Evolutionary conservation across 1,140 invertebrate genomes (phyloP), one percentile per base, ranked within the genome.

Genomic region (Drosophila bocqueti): DNA sequence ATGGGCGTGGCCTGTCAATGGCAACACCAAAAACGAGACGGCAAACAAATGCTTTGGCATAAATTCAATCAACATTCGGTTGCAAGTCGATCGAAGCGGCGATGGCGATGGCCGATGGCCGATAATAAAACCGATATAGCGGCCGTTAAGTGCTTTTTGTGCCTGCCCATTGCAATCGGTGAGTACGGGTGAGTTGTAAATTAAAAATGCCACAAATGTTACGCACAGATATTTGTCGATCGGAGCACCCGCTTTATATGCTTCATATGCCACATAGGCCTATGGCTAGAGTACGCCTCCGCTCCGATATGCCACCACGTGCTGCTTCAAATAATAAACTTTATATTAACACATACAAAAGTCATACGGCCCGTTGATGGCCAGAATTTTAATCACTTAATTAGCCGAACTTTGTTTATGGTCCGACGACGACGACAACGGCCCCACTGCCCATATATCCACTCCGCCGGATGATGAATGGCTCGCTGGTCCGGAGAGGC

Each of bases 321-420:
- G 85, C 85, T 90, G 85, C 85, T 90, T 90, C 85, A 90, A 90
- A 90, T 90, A 90, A 90, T 90, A 90, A 90, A 90, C 81, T 90
- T 90, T 82, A 90, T 90, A 90, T 90, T 90, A 90, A 90, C 85
- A 90, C 85, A 90, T 90, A 90, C 85, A 90, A 90, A 76, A 90
- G 81, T 90, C 85, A 90, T 90, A 90, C 75, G 81, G 60, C 57
- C 54, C 63, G 72, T 71, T 71, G 82, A 55, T 63, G 86, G 54
- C 34, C 79, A 85, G 85, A 90, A 90, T 90, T 85, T 90, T 90
- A 90, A 90, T 90, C 81, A 81, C 85, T 90, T 90, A 90, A 90
- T 90, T 90, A 90, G 57, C 77, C 67, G 52, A 79, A 67, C 78
- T 89, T 89, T 67, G 65, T 84, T 79, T 89, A 89, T 87, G 77